Percentiles rank a stretch among this genome's conserved stretches.
Conservation (phyloP, 2,797 vertebrate genomes). For the Notoglanidium macrostoma region DNA sequence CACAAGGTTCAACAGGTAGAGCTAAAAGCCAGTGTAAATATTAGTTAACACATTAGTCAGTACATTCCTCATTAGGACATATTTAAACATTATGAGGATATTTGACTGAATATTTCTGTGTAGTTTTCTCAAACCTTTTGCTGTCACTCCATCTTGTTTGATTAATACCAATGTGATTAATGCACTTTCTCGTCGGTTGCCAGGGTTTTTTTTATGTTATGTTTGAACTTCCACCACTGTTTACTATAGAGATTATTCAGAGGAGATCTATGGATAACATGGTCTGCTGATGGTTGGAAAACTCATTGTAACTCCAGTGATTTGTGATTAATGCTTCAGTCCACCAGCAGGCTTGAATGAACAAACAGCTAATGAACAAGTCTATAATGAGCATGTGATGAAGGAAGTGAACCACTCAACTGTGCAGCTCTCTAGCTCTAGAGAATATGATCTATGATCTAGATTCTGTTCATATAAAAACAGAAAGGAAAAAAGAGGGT, state of each 20-base stretch:
- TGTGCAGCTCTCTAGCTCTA: background rate
- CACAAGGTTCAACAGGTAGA: background rate
- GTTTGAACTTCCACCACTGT: slow-evolving; percentile 23
- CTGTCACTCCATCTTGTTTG: slow-evolving; percentile 52
- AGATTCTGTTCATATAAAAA: background rate
- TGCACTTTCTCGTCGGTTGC: background rate
- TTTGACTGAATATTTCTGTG: background rate
- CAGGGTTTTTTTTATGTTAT: background rate
- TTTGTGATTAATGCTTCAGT: background rate
- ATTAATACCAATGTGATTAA: background rate
- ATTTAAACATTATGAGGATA: background rate
- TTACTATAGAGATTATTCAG: background rate
- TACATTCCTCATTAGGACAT: background rate
- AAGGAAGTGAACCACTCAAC: background rate
- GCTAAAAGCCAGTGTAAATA: background rate
- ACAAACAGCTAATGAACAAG: background rate
- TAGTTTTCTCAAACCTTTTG: slow-evolving; percentile 22
- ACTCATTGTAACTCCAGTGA: background rate
- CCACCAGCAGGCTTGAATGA: slow-evolving; percentile 1
- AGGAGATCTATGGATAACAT: background rate
- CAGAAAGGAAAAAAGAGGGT: background rate
- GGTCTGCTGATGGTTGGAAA: background rate
- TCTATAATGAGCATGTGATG: slow-evolving; percentile 16
- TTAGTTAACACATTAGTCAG: background rate
- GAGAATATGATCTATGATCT: background rate